Evolutionary conservation across 2,797 vertebrate genomes (phyloP).

Genomic region (Streptopelia turtur): DNA sequence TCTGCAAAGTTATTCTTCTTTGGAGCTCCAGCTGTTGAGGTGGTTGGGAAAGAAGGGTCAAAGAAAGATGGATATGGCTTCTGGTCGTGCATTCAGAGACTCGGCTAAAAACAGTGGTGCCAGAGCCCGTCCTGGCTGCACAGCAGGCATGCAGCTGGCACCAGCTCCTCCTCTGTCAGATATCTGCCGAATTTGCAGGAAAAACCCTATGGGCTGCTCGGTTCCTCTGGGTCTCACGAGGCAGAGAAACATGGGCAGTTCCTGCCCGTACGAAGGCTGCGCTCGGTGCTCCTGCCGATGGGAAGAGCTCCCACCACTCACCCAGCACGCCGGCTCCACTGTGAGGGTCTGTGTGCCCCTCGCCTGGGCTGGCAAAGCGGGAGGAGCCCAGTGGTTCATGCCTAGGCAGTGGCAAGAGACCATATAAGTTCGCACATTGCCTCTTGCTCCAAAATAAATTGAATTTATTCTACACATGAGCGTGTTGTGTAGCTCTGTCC

Average conservation of each 20-base stretch:
- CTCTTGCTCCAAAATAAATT: slow-evolving; percentile 49
- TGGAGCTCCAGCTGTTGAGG: background rate
- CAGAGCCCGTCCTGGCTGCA: background rate
- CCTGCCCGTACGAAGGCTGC: accelerated
- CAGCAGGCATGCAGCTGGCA: background rate
- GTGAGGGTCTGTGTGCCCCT: background rate
- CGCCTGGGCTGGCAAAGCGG: background rate
- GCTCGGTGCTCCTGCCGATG: accelerated
- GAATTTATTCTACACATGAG: background rate
- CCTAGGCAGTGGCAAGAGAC: background rate
- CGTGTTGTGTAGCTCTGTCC: background rate
- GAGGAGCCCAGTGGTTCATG: background rate
- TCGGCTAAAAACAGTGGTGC: background rate
- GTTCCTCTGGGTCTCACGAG: background rate
- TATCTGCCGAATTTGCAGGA: background rate
- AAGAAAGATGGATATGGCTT: background rate
- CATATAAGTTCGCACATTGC: background rate
- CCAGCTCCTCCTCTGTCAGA: background rate
- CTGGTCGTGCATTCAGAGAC: background rate
- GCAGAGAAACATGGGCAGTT: background rate
- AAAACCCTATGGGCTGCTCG: background rate
- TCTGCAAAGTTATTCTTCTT: background rate
- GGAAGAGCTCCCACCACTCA: accelerated
- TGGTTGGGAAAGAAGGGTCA: background rate
- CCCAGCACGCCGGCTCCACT: accelerated